Percentiles rank a stretch among this genome's conserved stretches.
These are phyloP conservation scores for Scomber japonicus DNA, from an alignment of 2,113 vertebrate species.

Conservation along the genomic window DNA sequence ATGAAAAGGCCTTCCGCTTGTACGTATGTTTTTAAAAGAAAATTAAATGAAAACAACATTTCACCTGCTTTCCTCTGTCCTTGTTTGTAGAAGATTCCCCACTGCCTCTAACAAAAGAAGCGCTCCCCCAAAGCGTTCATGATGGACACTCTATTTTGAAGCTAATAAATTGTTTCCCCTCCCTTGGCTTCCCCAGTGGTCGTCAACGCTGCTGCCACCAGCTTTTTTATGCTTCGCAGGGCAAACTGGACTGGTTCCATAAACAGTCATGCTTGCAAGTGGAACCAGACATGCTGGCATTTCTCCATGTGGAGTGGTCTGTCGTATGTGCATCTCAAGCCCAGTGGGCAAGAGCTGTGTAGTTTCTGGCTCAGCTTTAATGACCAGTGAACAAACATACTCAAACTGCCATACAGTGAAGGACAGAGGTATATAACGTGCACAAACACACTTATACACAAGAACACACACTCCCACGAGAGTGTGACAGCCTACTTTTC, in stretches of 20 bases:
- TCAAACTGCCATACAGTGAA: not conserved
- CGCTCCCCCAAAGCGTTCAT: conserved; percentile 20
- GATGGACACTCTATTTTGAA: conserved; percentile 56
- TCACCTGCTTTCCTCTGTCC: conserved; percentile 9
- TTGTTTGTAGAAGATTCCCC: conserved; percentile 33
- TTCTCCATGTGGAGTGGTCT: conserved; percentile 16
- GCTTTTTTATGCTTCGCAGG: not conserved
- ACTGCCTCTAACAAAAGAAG: conserved; percentile 30
- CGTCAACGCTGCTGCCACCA: not conserved
- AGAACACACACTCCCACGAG: not conserved
- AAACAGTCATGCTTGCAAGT: conserved; percentile 31
- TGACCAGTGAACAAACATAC: conserved; percentile 33
- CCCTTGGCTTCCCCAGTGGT: conserved; percentile 37
- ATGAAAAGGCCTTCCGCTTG: not conserved
- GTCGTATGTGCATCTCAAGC: conserved; percentile 16
- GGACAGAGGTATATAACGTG: not conserved
- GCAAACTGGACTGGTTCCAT: conserved; percentile 52
- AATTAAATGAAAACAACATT: conserved; percentile 37
- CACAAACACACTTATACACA: not conserved
- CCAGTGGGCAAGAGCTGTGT: conserved; percentile 25
- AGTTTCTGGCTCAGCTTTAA: conserved; percentile 35
- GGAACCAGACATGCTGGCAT: conserved; percentile 46
- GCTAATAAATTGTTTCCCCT: conserved; percentile 56
- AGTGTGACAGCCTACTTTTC: no score
- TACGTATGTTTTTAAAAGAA: conserved; percentile 19